Base-by-base conservation (phyloP, 2,113 vertebrate species). In the Actinemys pallida region DNA sequence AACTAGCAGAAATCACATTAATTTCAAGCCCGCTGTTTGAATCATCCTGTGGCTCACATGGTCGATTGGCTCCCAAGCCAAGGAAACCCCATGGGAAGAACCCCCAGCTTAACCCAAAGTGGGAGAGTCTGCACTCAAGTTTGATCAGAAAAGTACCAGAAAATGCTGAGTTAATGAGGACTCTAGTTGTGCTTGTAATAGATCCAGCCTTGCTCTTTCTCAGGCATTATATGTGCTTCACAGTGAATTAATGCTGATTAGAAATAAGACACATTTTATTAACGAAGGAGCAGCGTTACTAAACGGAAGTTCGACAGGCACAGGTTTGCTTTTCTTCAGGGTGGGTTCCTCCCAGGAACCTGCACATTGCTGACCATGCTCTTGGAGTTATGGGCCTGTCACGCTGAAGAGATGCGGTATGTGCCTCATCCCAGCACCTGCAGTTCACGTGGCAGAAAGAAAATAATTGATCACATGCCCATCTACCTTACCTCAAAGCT, bases 361-460 rank as follows among this genome's bases (percentile, higher is more conserved):
- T 7, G 49, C 1, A 10, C 0, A 14, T 20, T 8, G 52, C 7
- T 13, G 80, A 22, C 69, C 69, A 24, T 9, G 75, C n/a, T 76
- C 13, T 45, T 27, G 24, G 19, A 45, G 16, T 1, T 6, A 35
- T 16, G 53, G 53, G 35, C 35, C 49, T 17, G 54, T 45, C n/a
- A 4, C n/a, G 6, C 10, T 0, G 4, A 49, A 45, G 72, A 53
- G 27, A 53, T 35, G 35, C 0, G 0, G 57, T 25, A 10, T 57
- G 29, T n/a, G 20, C 39, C 56, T 47, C 10, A 54, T 10, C n/a
- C 39, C 6, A 2, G 65, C 65, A 20, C 65, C 35, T 42, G 69
- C 25, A 59, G 31, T 50, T 52, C 0, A 1, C 2, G 1, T 1
- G 75, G 31, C 65, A 39, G n/a, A 72, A 5, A 5, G 75, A 69